These are phyloP conservation scores for Teinopalpus imperialis DNA, from an alignment of 2,888 invertebrate genomes.

Conservation along the genomic window DNA sequence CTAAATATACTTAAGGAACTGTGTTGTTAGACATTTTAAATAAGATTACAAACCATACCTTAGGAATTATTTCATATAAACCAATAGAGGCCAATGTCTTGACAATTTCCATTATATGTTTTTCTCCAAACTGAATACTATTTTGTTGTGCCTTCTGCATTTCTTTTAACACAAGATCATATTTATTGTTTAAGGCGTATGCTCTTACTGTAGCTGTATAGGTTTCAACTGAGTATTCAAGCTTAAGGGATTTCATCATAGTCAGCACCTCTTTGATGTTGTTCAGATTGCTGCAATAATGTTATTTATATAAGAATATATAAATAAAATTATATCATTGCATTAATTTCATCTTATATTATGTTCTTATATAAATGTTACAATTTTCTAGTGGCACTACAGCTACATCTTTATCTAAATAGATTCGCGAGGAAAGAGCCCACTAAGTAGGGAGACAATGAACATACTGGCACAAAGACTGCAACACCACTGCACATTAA, in stretches of 20 bases:
- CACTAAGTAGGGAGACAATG: too few species aligned
- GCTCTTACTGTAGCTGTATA: constrained; percentile 74
- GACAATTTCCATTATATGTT: constrained; percentile 74
- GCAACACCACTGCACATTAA: too few species aligned
- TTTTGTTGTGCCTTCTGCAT: constrained; percentile 48
- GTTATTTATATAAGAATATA: neutral
- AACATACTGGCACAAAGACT: too few species aligned
- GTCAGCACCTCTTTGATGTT: constrained; percentile 74
- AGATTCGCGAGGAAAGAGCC: too few species aligned
- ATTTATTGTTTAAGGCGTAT: constrained; percentile 69
- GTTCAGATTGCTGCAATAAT: constrained; percentile 47
- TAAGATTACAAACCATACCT: too few species aligned
- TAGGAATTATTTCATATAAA: constrained; percentile 43
- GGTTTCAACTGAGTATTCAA: constrained; percentile 71
- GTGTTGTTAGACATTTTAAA: too few species aligned
- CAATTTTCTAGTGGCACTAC: too few species aligned
- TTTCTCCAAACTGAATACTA: constrained; percentile 56
- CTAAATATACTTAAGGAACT: too few species aligned
- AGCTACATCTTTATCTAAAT: too few species aligned
- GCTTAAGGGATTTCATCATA: constrained; percentile 81
- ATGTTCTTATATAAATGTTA: too few species aligned
- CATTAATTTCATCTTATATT: too few species aligned
- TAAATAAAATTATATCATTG: neutral
- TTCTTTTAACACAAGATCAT: constrained; percentile 50
- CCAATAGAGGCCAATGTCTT: constrained; percentile 56